A percentile compares a stretch with the other conserved stretches of the same genome.
These are phyloP conservation scores for Threskiornis aethiopicus DNA, from an alignment of 2,797 vertebrate species.

Conservation along the genomic window DNA sequence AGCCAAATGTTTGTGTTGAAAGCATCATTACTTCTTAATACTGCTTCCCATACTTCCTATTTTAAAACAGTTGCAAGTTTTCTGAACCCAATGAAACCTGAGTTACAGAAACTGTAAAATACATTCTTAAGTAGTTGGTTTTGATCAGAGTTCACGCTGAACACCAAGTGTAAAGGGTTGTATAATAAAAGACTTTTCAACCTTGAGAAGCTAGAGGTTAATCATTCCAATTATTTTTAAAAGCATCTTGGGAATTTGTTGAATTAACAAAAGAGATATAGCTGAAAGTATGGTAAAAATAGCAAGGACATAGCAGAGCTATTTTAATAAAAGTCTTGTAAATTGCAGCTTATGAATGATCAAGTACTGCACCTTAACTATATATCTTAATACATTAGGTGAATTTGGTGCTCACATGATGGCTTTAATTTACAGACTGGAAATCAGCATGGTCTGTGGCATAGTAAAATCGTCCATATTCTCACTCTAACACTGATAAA, in stretches of 20 bases:
- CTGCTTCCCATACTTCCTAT: background rate
- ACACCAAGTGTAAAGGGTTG: background rate
- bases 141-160: background rate
- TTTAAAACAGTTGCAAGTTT: background rate
- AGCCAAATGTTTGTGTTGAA: background rate
- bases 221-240: slow-evolving; percentile 19
- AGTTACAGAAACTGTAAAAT: background rate
- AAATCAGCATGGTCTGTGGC: background rate
- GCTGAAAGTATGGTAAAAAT: background rate
- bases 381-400: background rate
- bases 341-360: background rate
- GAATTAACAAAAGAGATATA: background rate
- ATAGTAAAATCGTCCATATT: background rate
- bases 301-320: background rate
- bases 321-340: background rate
- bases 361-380: background rate
- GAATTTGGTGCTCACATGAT: background rate
- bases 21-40: background rate
- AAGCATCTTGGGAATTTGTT: background rate
- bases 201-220: slow-evolving; percentile 35
- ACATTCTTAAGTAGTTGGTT: background rate
- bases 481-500: background rate
- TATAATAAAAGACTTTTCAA: background rate
- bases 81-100: background rate
- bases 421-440: background rate